Evolutionary conservation across 2,797 vertebrate species (phyloP), one percentile per base, ranked within the genome.

Genomic region (Tiaroga cobitis): DNA sequence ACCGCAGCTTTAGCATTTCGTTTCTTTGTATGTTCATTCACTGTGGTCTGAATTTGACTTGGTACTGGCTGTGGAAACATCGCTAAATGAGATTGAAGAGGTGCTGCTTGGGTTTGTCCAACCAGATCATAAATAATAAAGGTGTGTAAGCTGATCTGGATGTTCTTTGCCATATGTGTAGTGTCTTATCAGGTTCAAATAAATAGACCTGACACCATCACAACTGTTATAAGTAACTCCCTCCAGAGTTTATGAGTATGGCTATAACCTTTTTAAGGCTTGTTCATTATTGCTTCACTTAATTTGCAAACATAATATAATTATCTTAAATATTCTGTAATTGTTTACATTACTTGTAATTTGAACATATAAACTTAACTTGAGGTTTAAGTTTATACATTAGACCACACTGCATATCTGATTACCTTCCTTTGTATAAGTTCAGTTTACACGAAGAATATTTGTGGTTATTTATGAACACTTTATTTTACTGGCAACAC

Each of bases 111-210:
- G 88, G 90, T 86, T 88, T 86, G 76, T 83, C 86, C 87, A 29
- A 18, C 89, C 83, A 89, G 86, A 19, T 86, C 87, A 94, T 98
- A 76, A 98, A 99, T 99, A 96, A 99, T 99, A 93, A 90, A 99
- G 93, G 43, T 76, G 18, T 89, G 97, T 94, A 97, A 99, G 90
- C 32, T 87, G 95, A 98, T 94, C 96, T 7, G 90, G 90, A 79
- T 85, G 43, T 87, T 87, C 82, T 92, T 91, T 88, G 73, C 46
- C 85, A 67, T 56, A 89, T 87, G 90, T 84, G 63, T 79, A n/a
- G 86, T 88, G 56, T 89, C 51, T 81, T 61, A 72, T 79, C 9
- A 15, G 15, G 51, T 49, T 81, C 61, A 76, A 19, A 65, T 51
- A 65, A 82, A 77, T 67, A 69, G 65, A 32, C 37, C 63, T 78